Base-by-base conservation (phyloP, 2,888 invertebrate species). In the Ryuthela nishihirai region DNA sequence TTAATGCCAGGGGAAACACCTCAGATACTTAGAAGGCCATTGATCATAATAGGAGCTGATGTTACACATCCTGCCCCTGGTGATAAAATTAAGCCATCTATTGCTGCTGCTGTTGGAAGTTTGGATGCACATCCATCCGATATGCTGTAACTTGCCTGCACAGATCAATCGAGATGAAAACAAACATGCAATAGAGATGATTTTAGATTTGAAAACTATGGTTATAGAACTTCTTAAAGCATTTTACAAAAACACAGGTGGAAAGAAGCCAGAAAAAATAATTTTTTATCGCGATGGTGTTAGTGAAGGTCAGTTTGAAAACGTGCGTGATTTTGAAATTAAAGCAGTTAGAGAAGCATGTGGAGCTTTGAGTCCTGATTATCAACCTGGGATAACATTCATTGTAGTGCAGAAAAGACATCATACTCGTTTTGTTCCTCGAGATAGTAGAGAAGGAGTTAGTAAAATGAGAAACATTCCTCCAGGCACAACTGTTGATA, bases 381-480 rank as follows among this genome's bases (percentile, higher is more conserved):
- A 82, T 67, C 81, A 83, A 68, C 91, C 95, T 0, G 81, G 83
- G 44, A 83, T 98, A 21, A 86, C 94, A 25, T 95, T 94, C 74
- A 77, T 97, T 36, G 87, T 97, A 7, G 97, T 98, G 0, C 95
- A 98, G 73, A 98, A 99, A 75, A 81, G 98, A 0, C 98, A 98
- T 77, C 97, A 98, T 72, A 92, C 94, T 0, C 81, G 97, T 70
- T 74, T 26, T 38, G 49, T 62, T 44, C 67, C 67, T 2, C 24
- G 41, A 18, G 54, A 65, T 34, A 12, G 7, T 3, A 47, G 48
- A 24, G 55, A 63, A 1, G 65, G 66, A 6, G 32, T 18, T 15
- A 75, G 75, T 0, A 70, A 70, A 35, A 73, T 72, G 63, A 73
- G 73, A 4, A 90, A 89, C 72, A 89, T 91, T 0, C 83, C 84